Percentiles rank a stretch among this genome's conserved stretches.
These are phyloP conservation scores for Drosophila obscura DNA, from an alignment of 1,140 invertebrate species.

Conservation along the genomic window DNA sequence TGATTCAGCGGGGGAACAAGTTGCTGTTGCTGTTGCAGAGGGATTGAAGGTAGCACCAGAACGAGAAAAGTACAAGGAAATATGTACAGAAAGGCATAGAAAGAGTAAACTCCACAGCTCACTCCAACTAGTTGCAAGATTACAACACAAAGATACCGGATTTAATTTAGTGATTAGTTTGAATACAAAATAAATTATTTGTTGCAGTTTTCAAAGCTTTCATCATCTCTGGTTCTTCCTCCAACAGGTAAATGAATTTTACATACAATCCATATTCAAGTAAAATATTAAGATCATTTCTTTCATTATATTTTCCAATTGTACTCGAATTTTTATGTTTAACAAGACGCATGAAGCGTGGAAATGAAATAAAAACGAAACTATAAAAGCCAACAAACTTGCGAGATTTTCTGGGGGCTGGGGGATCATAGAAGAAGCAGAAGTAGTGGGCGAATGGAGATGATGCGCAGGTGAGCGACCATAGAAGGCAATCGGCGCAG, in stretches of 20 bases:
- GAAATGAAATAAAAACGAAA: conserved; percentile 30
- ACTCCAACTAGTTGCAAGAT: background rate
- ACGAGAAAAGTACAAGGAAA: no score
- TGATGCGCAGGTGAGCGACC: conserved; percentile 76
- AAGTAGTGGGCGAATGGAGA: conserved; percentile 49
- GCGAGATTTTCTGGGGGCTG: conserved; percentile 27
- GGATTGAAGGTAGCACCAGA: no score
- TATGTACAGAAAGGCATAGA: no score
- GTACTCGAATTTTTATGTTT: background rate
- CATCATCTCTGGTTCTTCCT: no score
- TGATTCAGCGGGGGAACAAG: background rate
- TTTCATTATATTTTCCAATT: no score
- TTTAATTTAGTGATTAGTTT: no score
- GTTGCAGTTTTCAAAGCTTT: no score
- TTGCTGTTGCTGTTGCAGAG: no score
- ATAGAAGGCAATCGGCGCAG: conserved; percentile 64
- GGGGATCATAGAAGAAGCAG: background rate
- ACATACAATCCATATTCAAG: no score
- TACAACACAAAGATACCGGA: background rate
- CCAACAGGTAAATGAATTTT: no score
- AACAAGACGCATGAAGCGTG: conserved; percentile 16
- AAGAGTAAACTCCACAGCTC: no score
- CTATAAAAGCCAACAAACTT: conserved; percentile 60
- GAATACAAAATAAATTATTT: background rate
- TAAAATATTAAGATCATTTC: no score